phyloP scores from a whole-genome alignment of 2,113 vertebrate genomes.

The Paramisgurnus dabryanus region DNA sequence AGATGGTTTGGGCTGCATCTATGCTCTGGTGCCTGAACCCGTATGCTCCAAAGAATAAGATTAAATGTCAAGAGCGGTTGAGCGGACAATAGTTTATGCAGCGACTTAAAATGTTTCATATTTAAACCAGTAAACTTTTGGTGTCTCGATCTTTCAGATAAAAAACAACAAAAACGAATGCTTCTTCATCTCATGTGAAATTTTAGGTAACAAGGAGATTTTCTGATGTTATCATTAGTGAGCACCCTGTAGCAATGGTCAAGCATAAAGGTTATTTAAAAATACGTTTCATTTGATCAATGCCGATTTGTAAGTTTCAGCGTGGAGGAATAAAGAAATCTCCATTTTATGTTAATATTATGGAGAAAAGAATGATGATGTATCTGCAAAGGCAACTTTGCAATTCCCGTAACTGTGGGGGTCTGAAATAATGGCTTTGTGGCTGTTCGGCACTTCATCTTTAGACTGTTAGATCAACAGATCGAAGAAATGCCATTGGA shows the following conservation, averaged over 20 bases:
- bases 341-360: constrained; percentile 63
- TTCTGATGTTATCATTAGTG: neutral
- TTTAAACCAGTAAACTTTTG: neutral
- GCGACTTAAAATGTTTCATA: neutral
- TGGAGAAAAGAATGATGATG: constrained; percentile 61
- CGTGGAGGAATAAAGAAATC: constrained; percentile 28
- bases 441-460: constrained; percentile 66
- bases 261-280: constrained; percentile 33
- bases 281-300: constrained; percentile 13
- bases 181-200: neutral
- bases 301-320: neutral
- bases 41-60: constrained; percentile 39
- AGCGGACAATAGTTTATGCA: neutral
- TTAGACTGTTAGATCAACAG: constrained; percentile 70
- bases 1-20: constrained; percentile 21
- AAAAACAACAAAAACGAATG: neutral
- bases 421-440: constrained; percentile 77
- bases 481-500: constrained; percentile 70
- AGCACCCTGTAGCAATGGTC: neutral
- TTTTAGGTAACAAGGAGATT: neutral
- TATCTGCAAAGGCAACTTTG: constrained; percentile 67
- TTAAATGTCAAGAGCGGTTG: constrained; percentile 25
- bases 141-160: neutral
- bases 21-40: constrained; percentile 18
- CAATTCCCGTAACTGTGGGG: constrained; percentile 72